Evolutionary conservation across 2,797 vertebrate species (phyloP).

Genomic region (Urosaurus nigricauda): DNA sequence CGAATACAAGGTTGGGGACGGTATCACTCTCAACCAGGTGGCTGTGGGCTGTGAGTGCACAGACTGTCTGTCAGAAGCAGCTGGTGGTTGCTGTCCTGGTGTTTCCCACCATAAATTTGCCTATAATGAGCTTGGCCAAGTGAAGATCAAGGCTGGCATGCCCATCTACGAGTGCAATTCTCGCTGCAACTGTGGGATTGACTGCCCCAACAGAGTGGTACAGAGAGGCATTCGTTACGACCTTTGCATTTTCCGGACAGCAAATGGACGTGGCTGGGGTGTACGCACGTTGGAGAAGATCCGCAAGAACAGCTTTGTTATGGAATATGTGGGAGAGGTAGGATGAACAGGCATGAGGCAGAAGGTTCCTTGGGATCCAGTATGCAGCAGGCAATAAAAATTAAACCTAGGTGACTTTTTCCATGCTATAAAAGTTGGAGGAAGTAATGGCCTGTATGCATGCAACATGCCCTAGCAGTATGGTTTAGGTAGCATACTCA

Average conservation of each 20-base stretch:
- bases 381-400: not conserved
- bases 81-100: slow-evolving; percentile 88
- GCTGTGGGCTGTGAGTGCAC: slow-evolving; percentile 88
- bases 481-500: not conserved
- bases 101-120: slow-evolving; percentile 86
- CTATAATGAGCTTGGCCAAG: slow-evolving; percentile 87
- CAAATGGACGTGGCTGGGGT: slow-evolving; percentile 91
- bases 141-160: slow-evolving; percentile 84
- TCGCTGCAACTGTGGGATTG: slow-evolving; percentile 84
- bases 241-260: slow-evolving; percentile 92
- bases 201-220: slow-evolving; percentile 91
- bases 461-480: not conserved
- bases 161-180: slow-evolving; percentile 95
- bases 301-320: slow-evolving; percentile 90
- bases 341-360: slow-evolving; percentile 29
- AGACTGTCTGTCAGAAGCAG: slow-evolving; percentile 83
- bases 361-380: not conserved
- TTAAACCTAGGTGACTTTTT: not conserved
- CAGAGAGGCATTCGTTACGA: slow-evolving; percentile 91
- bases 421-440: not conserved
- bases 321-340: slow-evolving; percentile 96
- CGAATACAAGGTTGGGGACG: slow-evolving; percentile 87
- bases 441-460: not conserved
- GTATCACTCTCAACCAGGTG: slow-evolving; percentile 83
- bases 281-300: slow-evolving; percentile 90